A percentile compares a stretch with the other conserved stretches of the same genome.
These are phyloP conservation scores for Epistrophella euchroma DNA, from an alignment of 2,888 invertebrate species.

Conservation along the genomic window DNA sequence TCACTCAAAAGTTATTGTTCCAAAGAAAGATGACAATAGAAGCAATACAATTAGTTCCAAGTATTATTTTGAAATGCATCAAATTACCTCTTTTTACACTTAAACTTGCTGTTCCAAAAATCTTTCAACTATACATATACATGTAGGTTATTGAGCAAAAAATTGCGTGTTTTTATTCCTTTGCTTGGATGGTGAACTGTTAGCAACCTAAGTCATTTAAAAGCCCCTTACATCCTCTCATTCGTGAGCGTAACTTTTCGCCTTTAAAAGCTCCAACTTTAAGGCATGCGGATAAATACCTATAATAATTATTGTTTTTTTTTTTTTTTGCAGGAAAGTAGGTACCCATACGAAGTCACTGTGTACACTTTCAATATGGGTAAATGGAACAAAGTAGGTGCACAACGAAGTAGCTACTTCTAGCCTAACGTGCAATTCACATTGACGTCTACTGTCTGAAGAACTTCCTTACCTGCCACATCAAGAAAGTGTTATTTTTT, in stretches of 20 bases:
- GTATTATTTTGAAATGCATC: constrained; percentile 9
- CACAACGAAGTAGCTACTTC: constrained; percentile 8
- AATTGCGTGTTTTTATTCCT: background rate
- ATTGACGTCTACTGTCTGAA: constrained; percentile 69
- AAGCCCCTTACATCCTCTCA: background rate
- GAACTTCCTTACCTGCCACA: constrained; percentile 54
- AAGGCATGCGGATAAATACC: constrained; percentile 19
- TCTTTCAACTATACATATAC: background rate
- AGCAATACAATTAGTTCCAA: constrained; percentile 47
- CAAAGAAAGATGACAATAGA: constrained; percentile 46
- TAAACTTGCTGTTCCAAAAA: background rate
- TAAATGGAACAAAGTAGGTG: constrained; percentile 58
- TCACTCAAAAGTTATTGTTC: constrained; percentile 44
- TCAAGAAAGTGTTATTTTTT: constrained; percentile 34
- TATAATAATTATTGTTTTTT: constrained; percentile 56
- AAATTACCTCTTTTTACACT: background rate
- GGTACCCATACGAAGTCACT: constrained; percentile 18
- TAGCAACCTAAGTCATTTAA: constrained; percentile 46
- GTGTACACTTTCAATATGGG: constrained; percentile 20
- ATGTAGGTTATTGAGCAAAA: background rate
- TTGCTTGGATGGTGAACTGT: background rate
- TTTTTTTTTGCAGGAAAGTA: constrained; percentile 40
- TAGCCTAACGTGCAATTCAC: constrained; percentile 56
- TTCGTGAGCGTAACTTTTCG: background rate
- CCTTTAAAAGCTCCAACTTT: background rate